Conservation (phyloP, 2,113 vertebrate species). For the Cranoglanis bouderius region DNA sequence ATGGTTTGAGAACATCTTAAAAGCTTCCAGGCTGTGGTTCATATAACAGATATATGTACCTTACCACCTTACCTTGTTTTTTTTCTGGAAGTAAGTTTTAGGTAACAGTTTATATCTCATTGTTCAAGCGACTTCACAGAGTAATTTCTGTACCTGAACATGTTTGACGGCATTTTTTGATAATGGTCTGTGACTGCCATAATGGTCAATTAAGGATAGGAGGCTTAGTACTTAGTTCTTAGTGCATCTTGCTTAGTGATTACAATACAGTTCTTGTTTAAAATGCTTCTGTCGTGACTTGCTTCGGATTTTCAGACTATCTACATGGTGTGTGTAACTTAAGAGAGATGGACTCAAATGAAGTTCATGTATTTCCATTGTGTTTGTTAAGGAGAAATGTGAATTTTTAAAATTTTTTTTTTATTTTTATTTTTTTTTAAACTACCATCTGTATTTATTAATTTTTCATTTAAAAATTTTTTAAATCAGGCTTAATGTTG, state of each 20-base stretch:
- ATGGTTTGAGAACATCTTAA: not conserved
- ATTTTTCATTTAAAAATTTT: not conserved
- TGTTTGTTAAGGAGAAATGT: slow-evolving; percentile 3
- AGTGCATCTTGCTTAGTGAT: not conserved
- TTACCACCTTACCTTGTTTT: not conserved
- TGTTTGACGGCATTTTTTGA: not conserved
- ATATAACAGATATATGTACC: not conserved
- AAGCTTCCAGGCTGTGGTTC: not conserved
- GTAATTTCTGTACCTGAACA: not conserved
- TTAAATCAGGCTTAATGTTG: not conserved
- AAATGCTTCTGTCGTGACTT: slow-evolving; percentile 14
- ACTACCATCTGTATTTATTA: slow-evolving; percentile 28
- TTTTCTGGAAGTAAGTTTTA: not conserved
- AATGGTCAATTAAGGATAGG: slow-evolving; percentile 1
- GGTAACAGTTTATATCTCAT: not conserved
- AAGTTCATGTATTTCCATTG: not conserved
- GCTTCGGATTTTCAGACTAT: slow-evolving; percentile 11
- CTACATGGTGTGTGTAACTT: not conserved
- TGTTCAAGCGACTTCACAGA: not conserved
- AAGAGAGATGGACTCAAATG: not conserved
- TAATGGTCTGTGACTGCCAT: not conserved
- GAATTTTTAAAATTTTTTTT: not conserved
- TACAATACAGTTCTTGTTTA: not conserved
- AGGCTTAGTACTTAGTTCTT: not conserved
- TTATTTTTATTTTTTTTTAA: not conserved